phyloP scores from a whole-genome alignment of 2,797 vertebrate species.

The Podarcis lilfordi region DNA sequence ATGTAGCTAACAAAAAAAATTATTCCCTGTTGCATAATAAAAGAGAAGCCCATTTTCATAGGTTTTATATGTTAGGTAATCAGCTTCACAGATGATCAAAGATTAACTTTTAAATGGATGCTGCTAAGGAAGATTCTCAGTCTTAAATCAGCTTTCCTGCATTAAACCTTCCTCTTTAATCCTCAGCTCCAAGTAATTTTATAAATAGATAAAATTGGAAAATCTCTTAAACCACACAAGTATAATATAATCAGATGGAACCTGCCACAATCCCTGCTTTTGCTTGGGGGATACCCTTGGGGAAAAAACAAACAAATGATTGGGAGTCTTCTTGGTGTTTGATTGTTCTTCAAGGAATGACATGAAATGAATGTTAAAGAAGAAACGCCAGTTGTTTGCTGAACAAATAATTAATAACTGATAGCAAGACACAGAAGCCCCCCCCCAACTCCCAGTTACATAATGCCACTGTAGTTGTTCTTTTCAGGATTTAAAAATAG shows the following conservation, averaged over 20 bases:
- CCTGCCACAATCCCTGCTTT: constrained; percentile 49
- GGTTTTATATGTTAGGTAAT: constrained; percentile 68
- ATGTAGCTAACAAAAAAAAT: constrained; percentile 37
- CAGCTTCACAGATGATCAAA: constrained; percentile 68
- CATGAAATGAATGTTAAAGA: constrained; percentile 37
- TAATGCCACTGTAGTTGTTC: constrained; percentile 30
- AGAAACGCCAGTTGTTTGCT: not conserved
- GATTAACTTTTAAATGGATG: constrained; percentile 74
- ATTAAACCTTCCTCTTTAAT: constrained; percentile 71
- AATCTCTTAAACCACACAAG: constrained; percentile 70
- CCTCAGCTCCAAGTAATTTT: constrained; percentile 72
- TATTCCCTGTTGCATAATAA: constrained; percentile 63
- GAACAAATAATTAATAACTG: constrained; percentile 10
- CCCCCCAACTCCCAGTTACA: constrained; percentile 4
- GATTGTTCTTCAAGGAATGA: not conserved
- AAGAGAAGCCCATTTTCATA: constrained; percentile 58
- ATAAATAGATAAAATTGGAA: constrained; percentile 74
- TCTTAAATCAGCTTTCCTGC: constrained; percentile 70
- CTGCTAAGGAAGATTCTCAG: constrained; percentile 65
- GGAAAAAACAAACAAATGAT: constrained; percentile 25
- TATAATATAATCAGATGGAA: constrained; percentile 63
- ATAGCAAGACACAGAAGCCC: constrained; percentile 6
- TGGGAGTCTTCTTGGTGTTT: constrained; percentile 3
- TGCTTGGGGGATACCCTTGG: constrained; percentile 31
- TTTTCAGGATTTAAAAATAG: constrained; percentile 23